Percentiles rank a stretch among this genome's conserved stretches.
Conservation (phyloP, 2,797 vertebrate species). For the Hippopotamyrus pictus region DNA sequence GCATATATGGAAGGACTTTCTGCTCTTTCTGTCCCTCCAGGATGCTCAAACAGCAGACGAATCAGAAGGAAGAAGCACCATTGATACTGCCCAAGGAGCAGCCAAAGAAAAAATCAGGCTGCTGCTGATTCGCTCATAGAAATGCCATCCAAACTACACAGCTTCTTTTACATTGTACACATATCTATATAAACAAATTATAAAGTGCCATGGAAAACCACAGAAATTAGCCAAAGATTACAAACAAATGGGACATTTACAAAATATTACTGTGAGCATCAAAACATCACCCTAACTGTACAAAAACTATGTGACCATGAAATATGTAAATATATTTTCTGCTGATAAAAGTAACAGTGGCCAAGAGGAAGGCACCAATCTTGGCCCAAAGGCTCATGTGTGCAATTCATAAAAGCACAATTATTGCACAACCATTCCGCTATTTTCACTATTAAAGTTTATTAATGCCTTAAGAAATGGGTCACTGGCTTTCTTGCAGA, state of each 20-base stretch:
- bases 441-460: background rate
- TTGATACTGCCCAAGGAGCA: conserved; percentile 47
- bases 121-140: conserved; percentile 53
- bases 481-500: background rate
- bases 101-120: conserved; percentile 50
- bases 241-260: background rate
- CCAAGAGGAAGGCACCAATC: background rate
- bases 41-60: conserved; percentile 51
- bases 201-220: background rate
- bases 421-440: background rate
- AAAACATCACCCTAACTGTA: background rate
- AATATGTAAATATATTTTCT: background rate
- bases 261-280: background rate
- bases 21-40: conserved; percentile 40
- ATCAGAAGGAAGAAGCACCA: conserved; percentile 41
- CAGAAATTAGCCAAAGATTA: background rate
- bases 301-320: background rate
- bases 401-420: background rate
- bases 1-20: conserved; percentile 8
- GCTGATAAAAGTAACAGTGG: background rate
- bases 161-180: background rate
- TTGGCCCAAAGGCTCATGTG: background rate
- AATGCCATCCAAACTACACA: background rate
- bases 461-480: background rate
- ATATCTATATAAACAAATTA: background rate